Evolutionary conservation across 1,140 invertebrate genomes (phyloP).

Genomic region (Pollicipes pollicipes): DNA sequence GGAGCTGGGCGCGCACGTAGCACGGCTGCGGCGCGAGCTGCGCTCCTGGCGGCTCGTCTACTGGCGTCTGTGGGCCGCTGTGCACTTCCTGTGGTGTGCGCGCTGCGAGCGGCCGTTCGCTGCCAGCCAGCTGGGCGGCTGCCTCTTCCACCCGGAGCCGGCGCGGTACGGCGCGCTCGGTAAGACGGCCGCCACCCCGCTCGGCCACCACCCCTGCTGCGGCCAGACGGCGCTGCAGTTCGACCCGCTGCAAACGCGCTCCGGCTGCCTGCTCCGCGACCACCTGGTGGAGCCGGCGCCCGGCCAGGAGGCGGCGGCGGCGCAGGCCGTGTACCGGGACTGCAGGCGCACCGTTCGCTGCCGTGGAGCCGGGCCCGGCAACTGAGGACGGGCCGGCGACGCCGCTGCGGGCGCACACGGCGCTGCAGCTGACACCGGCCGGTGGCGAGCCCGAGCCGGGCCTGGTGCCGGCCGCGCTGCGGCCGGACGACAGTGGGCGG

Average conservation of each 20-base stretch:
- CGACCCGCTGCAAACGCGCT: constrained; percentile 36
- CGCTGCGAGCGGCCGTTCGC: constrained; percentile 56
- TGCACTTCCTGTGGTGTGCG: constrained; percentile 57
- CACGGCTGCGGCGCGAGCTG: constrained; percentile 50
- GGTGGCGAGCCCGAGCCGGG: not conserved
- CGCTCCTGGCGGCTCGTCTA: constrained; percentile 77
- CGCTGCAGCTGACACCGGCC: not conserved
- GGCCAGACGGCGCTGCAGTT: constrained; percentile 60
- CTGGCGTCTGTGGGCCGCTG: constrained; percentile 74
- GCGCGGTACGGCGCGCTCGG: constrained; percentile 41
- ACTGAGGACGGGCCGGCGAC: no score
- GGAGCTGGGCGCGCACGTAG: constrained; percentile 64
- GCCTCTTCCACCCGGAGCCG: constrained; percentile 45
- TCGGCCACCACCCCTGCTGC: constrained; percentile 59
- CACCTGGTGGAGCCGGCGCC: not conserved
- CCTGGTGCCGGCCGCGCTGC: not conserved
- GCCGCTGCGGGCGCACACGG: not conserved
- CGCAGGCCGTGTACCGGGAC: not conserved
- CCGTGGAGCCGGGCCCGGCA: not conserved
- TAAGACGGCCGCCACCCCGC: constrained; percentile 15
- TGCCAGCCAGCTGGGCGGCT: constrained; percentile 53
- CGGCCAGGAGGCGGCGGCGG: no score
- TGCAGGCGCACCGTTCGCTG: not conserved
- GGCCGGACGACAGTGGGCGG: not conserved
- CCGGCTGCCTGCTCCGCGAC: not conserved